Base-by-base conservation (phyloP, 1,140 invertebrate genomes). In the Ctenoplectra terminalis region DNA sequence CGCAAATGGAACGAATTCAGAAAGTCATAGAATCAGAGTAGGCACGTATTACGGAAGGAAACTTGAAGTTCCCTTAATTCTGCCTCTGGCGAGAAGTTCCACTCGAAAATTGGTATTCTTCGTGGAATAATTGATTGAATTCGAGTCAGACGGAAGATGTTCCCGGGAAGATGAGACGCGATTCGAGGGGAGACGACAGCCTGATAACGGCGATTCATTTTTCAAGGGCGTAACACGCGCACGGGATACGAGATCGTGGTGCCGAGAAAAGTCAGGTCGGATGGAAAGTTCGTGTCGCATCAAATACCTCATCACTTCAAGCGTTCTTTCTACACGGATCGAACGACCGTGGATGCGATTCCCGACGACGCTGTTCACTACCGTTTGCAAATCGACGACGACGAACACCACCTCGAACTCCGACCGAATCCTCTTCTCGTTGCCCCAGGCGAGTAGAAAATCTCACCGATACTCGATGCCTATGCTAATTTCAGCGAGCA, bases 371-470 rank as follows among this genome's bases (percentile, higher is more conserved):
- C 64, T 4, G 73, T 94, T 61, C 93, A 94, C 88, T 94, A 94
- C 86, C 90, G 92, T 58, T 74, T 94, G 66, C 81, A 84, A 13
- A 87, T 92, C 40, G 89, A 90, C 54, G 90, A 90, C 40, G 78
- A 89, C 46, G 90, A 93, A 43, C 74, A 93, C 13, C 92, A 93
- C 71, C 67, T 94, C 64, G 89, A 92, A 73, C 83, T 94, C 29
- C 82, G 87, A 56, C 91, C 93, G 11, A 95, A 94, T 87, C 82
- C 87, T 52, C 85, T 85, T 46, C 87, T 95, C 15, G 43, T 79
- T 60, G 67, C 76, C 34, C 67, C 76, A 52, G 56, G 76, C 56
- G 34, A 79, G 76, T 61, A 17, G 29, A 58, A 31, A 70, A 58
- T 58, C 29, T 66, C 17, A 29, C 48, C 13, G 11, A 56, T 34